Base-by-base conservation (phyloP, 2,113 vertebrate genomes). In the Trematocara variabile region DNA sequence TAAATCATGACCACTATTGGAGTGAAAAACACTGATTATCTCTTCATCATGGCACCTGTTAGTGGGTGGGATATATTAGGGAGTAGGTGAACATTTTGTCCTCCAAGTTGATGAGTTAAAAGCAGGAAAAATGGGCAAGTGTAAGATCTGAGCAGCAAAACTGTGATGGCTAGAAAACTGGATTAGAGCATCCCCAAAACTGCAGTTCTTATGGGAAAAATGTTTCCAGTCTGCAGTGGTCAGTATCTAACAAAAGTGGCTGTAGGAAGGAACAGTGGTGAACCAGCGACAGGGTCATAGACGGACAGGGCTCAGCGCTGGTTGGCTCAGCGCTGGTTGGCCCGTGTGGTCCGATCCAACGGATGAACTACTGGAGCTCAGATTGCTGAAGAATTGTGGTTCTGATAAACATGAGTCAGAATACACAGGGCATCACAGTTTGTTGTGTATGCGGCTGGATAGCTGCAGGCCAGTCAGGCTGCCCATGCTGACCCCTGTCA, bases 261-360 rank as follows among this genome's bases (percentile, higher is more conserved):
- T 37, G 18, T 12, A 65, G 33, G 58, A 65, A 63, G 33, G 58
- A 37, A 65, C 58, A 65, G 58, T 37, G 58, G 58, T 65, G 58
- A 65, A 65, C 18, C 33, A 65, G 33, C 1, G 10, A 65, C 18
- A 1, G 58, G 58, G 58, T 65, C 18, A 65, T 65, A 37, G 33
- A 20, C 0, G 9, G 0, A 18, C 33, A 37, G 33, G 33, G 18
- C 16, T 37, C 33, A 1, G 5, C 1, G 2, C 33, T 37, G 33
- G 58, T 20, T 65, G 58, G 3, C 18, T 37, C 33, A 1, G 5
- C 1, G 2, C 33, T 37, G 33, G 58, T 20, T 65, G 58, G 3
- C 18, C 33, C 2, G 6, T 65, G 33, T 65, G 18, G 33, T 65
- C 20, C 1, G 6, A 25, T 55, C 33, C 58, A 37, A 65, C 33